phyloP scores from a whole-genome alignment of 2,888 invertebrate species.

The Pollenia labialis region DNA sequence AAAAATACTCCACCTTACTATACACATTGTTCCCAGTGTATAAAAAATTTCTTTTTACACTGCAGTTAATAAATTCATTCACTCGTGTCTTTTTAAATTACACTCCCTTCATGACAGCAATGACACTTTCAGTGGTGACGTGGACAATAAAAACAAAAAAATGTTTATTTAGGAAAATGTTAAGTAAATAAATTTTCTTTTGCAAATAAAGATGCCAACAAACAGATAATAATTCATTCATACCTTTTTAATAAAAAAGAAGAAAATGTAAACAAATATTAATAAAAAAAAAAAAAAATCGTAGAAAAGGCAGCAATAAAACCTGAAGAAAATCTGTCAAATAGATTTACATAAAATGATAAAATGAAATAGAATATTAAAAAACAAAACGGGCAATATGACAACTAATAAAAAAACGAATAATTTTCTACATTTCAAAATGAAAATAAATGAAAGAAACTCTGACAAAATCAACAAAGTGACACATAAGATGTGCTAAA shows the following conservation, averaged over 20 bases:
- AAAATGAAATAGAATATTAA: slow-evolving; percentile 54
- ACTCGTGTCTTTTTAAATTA: background rate
- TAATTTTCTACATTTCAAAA: background rate
- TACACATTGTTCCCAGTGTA: no score
- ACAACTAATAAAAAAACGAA: slow-evolving; percentile 44
- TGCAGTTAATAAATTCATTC: no score
- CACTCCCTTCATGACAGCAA: background rate
- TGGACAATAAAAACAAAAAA: background rate
- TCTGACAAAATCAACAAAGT: slow-evolving; percentile 32
- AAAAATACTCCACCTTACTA: no score
- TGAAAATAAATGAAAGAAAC: slow-evolving; percentile 10
- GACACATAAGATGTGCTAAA: slow-evolving; percentile 43
- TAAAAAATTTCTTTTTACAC: no score
- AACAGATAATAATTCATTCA: slow-evolving; percentile 69
- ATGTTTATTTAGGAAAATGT: slow-evolving; percentile 55
- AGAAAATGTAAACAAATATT: background rate
- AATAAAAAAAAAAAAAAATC: background rate
- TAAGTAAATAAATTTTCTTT: slow-evolving; percentile 67
- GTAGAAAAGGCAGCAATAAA: slow-evolving; percentile 32
- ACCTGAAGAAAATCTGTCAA: slow-evolving; percentile 60
- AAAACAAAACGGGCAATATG: slow-evolving; percentile 47
- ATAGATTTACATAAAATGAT: slow-evolving; percentile 65
- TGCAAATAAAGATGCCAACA: slow-evolving; percentile 68
- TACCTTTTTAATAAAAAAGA: slow-evolving; percentile 14
- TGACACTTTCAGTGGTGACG: background rate